Base-by-base conservation (phyloP, 2,888 invertebrate genomes). In the Cheiracanthium punctorium region DNA sequence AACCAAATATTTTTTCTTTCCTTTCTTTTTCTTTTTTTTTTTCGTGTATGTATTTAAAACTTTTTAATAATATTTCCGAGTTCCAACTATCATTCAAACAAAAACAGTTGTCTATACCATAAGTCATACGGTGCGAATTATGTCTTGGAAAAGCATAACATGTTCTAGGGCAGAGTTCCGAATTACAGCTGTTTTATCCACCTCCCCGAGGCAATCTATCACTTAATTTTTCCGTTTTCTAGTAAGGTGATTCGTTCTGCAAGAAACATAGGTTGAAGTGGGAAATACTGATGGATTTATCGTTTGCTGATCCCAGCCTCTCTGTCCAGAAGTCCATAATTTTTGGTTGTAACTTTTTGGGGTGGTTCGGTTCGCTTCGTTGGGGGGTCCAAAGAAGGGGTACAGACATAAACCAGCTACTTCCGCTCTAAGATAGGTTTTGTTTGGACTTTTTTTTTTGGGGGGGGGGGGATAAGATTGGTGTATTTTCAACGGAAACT, bases 391-490 rank as follows among this genome's bases (percentile, higher is more conserved):
- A 8, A 28, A 17, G 29, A 48, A n/a, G 37, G 20, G 58, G 65
- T 20, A n/a, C n/a, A 82, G 82, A 77, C 65, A 52, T 43, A 82
- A 82, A 72, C 65, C 48, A 82, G 76, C 64, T 24, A 72, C 72
- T 82, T 82, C 82, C 82, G 52, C n/a, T 77, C n/a, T 32, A 24
- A 77, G 82, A 82, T 82, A 82, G 41, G 33, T 5, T 17, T 24
- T 17, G 20, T 37, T 37, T 7, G 24, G 20, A 24, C 10, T 7
- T 37, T 7, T 37, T 10, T 37, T 58, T 20, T 58, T 12, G 24
- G 24, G 48, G 48, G 48, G 48, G 8, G 17, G 17, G 20, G 58
- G 24, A 58, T 58, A 58, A 58, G 58, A 58, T 4, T 5, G 48
- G 17, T 1, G 58, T 58, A 17, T 58, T 24, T n/a, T 24, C 1